A percentile compares a stretch with the other conserved stretches of the same genome.
These are phyloP conservation scores for Pseudocheirus occidentalis DNA, from an alignment of 2,797 vertebrate genomes.

Conservation along the genomic window DNA sequence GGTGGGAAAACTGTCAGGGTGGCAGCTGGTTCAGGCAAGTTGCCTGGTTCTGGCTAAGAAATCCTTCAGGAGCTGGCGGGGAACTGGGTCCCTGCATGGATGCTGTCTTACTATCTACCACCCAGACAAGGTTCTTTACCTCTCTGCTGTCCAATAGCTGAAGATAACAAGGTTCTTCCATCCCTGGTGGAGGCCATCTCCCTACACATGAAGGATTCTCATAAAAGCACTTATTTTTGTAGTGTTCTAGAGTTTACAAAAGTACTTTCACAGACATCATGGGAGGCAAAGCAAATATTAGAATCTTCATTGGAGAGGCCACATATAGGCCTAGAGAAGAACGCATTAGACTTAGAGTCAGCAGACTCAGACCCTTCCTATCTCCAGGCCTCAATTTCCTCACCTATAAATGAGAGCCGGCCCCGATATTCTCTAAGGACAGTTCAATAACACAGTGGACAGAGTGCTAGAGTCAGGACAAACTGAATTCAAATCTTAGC, in stretches of 20 bases:
- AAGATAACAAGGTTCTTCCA: background rate
- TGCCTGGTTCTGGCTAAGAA: constrained; percentile 52
- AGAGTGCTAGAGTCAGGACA: too few species aligned
- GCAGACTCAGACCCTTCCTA: background rate
- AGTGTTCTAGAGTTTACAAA: background rate
- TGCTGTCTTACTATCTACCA: constrained; percentile 48
- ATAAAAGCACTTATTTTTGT: background rate
- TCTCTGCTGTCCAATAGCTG: constrained; percentile 3
- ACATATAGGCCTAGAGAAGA: background rate
- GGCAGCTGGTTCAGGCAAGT: constrained; percentile 59
- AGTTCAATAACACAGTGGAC: too few species aligned
- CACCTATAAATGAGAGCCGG: background rate
- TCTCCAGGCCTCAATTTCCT: background rate
- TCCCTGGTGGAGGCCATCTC: background rate
- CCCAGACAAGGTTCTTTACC: constrained; percentile 33
- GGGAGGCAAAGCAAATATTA: background rate
- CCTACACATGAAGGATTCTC: background rate
- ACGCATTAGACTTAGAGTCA: background rate
- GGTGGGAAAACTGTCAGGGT: constrained; percentile 62
- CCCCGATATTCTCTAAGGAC: background rate
- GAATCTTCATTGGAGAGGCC: background rate
- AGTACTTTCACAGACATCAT: background rate
- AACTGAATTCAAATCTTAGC: too few species aligned
- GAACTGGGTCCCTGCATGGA: constrained; percentile 14
- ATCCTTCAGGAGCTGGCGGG: constrained; percentile 59